Percentiles rank a stretch among this genome's conserved stretches.
phyloP scores from a whole-genome alignment of 2,113 vertebrate genomes.

The Sardina pilchardus region DNA sequence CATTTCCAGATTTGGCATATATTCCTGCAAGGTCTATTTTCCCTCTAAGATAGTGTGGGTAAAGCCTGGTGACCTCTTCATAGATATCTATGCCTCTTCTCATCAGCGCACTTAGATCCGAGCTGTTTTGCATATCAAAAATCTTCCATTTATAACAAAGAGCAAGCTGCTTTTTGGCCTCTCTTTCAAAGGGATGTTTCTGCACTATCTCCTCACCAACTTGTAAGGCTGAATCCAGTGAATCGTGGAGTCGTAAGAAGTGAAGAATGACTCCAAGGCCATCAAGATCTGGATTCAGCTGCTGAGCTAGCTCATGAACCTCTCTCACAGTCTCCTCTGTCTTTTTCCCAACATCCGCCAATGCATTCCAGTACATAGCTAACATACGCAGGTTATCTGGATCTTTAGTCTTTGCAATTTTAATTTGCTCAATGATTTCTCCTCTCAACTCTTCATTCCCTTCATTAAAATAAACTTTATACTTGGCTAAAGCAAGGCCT shows the following conservation, averaged over 20 bases:
- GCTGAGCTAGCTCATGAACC: background rate
- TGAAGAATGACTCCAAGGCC: background rate
- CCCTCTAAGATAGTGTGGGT: background rate
- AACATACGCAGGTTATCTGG: background rate
- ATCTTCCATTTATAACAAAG: conserved; percentile 19
- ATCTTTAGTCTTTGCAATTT: background rate
- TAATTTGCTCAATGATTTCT: conserved; percentile 4
- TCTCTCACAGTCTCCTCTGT: background rate
- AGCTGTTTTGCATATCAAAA: background rate
- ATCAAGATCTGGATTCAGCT: background rate
- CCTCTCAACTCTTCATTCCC: background rate
- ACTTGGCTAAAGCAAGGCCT: background rate
- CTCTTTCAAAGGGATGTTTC: background rate
- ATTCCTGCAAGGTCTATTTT: background rate
- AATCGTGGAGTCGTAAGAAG: background rate
- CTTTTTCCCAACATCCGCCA: background rate
- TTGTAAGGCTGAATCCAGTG: background rate
- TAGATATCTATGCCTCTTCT: background rate
- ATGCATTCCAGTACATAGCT: background rate
- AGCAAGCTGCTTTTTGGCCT: background rate
- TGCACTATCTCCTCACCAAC: background rate
- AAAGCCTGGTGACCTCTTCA: background rate
- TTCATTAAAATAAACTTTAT: background rate
- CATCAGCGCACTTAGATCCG: background rate
- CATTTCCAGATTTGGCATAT: background rate